Evolutionary conservation across 2,888 invertebrate genomes (phyloP), one percentile per base, ranked within the genome.

Genomic region (Platycnemis pennipes): DNA sequence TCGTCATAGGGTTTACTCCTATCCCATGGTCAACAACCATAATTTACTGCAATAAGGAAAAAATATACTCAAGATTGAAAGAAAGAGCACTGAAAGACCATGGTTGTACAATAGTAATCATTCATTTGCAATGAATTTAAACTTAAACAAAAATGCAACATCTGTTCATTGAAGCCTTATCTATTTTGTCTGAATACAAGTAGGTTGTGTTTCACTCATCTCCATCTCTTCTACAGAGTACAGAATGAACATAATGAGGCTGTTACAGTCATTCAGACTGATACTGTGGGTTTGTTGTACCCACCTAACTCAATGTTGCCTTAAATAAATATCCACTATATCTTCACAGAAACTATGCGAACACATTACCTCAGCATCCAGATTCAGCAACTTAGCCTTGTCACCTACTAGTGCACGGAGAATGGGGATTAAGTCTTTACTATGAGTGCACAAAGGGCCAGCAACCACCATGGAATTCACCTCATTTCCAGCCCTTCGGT

Each of bases 361-460:
- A 77, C 13, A 11, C n/a, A 7, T 11, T 37, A 94, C 94, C 94
- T 94, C 45, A 69, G 89, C 37, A 31, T 45, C 63, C 45, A 94
- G 94, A 46, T 94, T 89, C 19, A 94, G 89, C 37, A n/a, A 19
- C 22, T 69, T 46, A 31, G 31, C 63, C 94, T 97, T 97, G 31
- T 97, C 97, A 0, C 97, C 98, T 0, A 97, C 96, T 2, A 98
- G 96, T 45, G 98, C 96, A 96, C 97, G 98, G 1, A 99, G 97
- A 95, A 99, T 97, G 0, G 99, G 98, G 46, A 97, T 96, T 94
- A 99, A 97, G 97, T 99, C 99, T 42, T 97, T 97, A 37, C 98
- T 97, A 96, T 98, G 98, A 91, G 98, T 97, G 94, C 98, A 97
- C 96, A 99, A 97, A 87, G 99, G 99, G 0, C 99, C 99, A 0